Conservation (phyloP, 2,888 invertebrate species). For the Lordiphosa fenestrarum region DNA sequence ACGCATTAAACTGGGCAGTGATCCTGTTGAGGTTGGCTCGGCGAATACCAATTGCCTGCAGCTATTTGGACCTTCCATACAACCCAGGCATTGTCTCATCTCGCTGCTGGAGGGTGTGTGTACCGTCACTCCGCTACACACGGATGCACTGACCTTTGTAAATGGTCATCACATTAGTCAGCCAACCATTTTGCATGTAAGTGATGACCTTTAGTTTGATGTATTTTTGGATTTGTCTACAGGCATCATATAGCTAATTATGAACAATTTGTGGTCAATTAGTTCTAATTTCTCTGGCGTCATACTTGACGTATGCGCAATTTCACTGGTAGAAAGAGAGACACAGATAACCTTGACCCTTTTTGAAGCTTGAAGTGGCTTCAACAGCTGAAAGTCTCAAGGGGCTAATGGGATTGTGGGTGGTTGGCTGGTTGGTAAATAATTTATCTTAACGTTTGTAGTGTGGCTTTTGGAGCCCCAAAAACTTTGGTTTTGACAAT, state of each 20-base stretch:
- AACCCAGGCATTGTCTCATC: conserved; percentile 96
- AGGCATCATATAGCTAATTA: conserved; percentile 26
- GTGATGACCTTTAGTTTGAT: conserved; percentile 36
- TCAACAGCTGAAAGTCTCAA: too few species aligned
- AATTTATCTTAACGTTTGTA: too few species aligned
- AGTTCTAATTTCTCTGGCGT: conserved; percentile 21
- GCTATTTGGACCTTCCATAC: conserved; percentile 94
- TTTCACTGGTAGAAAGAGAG: conserved; percentile 12
- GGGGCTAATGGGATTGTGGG: too few species aligned
- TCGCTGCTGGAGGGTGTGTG: conserved; percentile 96
- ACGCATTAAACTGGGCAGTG: conserved; percentile 83
- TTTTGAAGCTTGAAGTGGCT: too few species aligned
- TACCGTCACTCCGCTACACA: conserved; percentile 94
- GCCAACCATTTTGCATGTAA: conserved; percentile 93
- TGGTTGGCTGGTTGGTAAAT: too few species aligned
- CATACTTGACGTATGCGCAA: conserved; percentile 22
- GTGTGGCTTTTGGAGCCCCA: too few species aligned
- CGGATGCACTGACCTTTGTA: conserved; percentile 96
- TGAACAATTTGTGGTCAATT: conserved; percentile 37
- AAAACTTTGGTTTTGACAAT: too few species aligned
- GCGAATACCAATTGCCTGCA: conserved; percentile 90
- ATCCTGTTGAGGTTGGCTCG: conserved; percentile 87
- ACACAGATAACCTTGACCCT: background rate
- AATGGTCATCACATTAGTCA: conserved; percentile 95
- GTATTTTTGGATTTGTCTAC: background rate